Conservation (phyloP, 2,888 invertebrate species). For the Drosophila fulvimacula region DNA sequence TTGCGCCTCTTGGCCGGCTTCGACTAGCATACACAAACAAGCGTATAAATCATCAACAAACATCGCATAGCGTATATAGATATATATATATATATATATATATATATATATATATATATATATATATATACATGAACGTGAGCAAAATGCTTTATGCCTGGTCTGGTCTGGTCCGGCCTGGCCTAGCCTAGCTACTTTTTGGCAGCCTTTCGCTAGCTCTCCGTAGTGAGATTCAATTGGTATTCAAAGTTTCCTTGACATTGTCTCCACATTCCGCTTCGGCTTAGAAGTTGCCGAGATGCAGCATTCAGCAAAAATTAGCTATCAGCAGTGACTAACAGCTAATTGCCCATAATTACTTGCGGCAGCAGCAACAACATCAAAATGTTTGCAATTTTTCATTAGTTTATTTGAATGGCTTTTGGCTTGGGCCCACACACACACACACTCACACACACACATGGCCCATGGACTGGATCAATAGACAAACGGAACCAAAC, state of each 20-base stretch:
- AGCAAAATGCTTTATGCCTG: slow-evolving; percentile 54
- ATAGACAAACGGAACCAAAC: slow-evolving; percentile 44
- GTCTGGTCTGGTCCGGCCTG: too few relatives aligned
- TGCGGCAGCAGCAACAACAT: slow-evolving; percentile 33
- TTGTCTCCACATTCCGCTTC: slow-evolving; percentile 51
- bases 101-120: neutral
- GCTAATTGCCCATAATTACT: slow-evolving; percentile 73
- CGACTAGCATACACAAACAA: slow-evolving; percentile 15
- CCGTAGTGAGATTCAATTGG: slow-evolving; percentile 21
- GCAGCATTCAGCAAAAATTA: slow-evolving; percentile 9
- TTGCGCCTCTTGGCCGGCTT: slow-evolving; percentile 43
- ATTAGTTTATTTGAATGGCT: slow-evolving; percentile 52
- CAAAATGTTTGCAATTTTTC: slow-evolving; percentile 52
- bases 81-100: neutral
- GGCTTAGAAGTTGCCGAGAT: slow-evolving; percentile 57
- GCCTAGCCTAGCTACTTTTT: slow-evolving; percentile 13
- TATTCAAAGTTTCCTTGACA: slow-evolving; percentile 52
- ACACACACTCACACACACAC: slow-evolving; percentile 7
- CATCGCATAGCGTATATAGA: neutral
- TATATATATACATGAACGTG: slow-evolving; percentile 52
- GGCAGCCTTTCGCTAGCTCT: slow-evolving; percentile 19
- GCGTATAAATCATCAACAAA: slow-evolving; percentile 10
- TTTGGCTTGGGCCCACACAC: slow-evolving; percentile 10
- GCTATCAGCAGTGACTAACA: slow-evolving; percentile 28
- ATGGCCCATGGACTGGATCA: slow-evolving; percentile 8